Conservation (phyloP, 23 tunicate species). For the Trididemnum miniatum region DNA sequence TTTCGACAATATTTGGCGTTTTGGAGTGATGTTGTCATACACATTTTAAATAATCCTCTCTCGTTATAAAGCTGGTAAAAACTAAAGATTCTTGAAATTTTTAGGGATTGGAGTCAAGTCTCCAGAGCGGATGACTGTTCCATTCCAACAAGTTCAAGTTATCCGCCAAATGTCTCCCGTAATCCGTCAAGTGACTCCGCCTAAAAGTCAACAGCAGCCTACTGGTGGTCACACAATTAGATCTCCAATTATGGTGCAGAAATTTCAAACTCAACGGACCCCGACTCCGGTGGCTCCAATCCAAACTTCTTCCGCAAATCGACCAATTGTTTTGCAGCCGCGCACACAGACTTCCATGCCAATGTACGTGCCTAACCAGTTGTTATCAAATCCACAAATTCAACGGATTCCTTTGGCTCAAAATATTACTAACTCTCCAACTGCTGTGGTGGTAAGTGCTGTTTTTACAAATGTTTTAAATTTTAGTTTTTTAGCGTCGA, state of each 20-base stretch:
- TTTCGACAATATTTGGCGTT: too few relatives aligned
- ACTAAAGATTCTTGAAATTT: too few relatives aligned
- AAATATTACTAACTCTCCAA: background rate
- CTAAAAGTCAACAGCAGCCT: background rate
- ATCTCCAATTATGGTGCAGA: background rate
- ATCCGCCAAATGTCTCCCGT: conserved; percentile 9
- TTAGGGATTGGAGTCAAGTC: background rate
- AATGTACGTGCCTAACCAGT: conserved; percentile 7
- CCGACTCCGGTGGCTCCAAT: background rate
- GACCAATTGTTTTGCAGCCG: background rate
- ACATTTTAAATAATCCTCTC: too few relatives aligned
- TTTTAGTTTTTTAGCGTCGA: background rate
- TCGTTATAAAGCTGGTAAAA: too few relatives aligned
- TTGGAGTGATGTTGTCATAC: too few relatives aligned
- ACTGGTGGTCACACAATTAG: background rate
- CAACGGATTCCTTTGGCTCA: conserved; percentile 3
- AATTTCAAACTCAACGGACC: background rate
- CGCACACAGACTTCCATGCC: background rate
- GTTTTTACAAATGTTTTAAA: background rate
- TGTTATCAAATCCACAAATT: background rate
- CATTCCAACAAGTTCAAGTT: conserved; percentile 4
- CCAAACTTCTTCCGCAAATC: background rate
- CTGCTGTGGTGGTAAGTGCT: background rate
- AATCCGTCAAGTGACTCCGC: conserved; percentile 4
- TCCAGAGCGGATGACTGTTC: background rate